Conservation (phyloP, 2,888 invertebrate genomes). For the Habrosyne pyritoides region DNA sequence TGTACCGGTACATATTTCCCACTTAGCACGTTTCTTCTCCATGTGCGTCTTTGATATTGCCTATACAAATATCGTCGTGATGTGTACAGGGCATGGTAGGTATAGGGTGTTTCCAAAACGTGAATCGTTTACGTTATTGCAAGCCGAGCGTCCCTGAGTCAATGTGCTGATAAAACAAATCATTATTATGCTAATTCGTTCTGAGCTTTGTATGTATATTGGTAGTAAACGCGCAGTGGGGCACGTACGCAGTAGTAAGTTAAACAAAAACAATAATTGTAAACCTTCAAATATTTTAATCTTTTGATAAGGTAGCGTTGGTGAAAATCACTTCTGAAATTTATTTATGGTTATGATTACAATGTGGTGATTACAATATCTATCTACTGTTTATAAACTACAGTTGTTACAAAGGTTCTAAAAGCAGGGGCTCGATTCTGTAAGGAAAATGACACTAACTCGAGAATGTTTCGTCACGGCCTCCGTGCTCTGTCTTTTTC, state of each 20-base stretch:
- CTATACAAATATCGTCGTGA: neutral
- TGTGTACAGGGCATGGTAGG: neutral
- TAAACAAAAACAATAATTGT: neutral
- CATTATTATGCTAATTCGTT: conserved; percentile 58
- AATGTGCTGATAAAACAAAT: conserved; percentile 51
- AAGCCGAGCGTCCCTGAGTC: conserved; percentile 43
- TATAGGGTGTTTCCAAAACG: conserved; percentile 51
- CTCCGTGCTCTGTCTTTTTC: too few relatives aligned
- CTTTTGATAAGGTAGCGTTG: neutral
- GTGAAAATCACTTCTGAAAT: neutral
- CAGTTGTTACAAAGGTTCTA: too few relatives aligned
- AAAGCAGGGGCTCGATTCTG: too few relatives aligned
- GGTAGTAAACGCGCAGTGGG: conserved; percentile 48
- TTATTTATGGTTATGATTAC: too few relatives aligned
- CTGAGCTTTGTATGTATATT: conserved; percentile 59
- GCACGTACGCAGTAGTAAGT: conserved; percentile 55
- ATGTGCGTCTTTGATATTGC: neutral
- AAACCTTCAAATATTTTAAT: neutral
- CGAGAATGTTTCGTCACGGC: too few relatives aligned
- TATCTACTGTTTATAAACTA: too few relatives aligned
- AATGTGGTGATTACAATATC: too few relatives aligned
- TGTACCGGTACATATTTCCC: neutral
- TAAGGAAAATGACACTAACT: too few relatives aligned
- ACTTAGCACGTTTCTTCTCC: neutral
- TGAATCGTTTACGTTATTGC: conserved; percentile 42